phyloP scores from a whole-genome alignment of 2,797 vertebrate species.

The Rhynchonycteris naso region DNA sequence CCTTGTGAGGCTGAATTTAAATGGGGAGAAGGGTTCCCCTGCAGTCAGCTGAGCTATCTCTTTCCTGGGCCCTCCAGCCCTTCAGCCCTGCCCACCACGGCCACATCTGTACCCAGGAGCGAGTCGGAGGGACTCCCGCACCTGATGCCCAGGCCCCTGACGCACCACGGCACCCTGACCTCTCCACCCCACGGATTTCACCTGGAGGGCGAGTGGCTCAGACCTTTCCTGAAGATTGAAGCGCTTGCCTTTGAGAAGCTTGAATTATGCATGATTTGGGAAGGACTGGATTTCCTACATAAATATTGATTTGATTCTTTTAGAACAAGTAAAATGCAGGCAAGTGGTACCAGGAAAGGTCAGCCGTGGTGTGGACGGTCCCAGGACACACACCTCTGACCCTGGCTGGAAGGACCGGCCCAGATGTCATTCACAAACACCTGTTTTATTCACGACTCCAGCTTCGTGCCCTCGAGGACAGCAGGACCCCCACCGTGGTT shows the following conservation, averaged over 20 bases:
- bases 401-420: accelerated
- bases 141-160: no score
- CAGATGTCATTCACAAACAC: not conserved
- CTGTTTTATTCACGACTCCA: not conserved
- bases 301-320: slow-evolving; percentile 61
- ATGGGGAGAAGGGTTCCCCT: no score
- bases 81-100: accelerated
- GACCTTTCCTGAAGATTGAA: not conserved
- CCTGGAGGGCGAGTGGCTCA: accelerated
- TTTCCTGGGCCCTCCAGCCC: not conserved
- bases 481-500: not conserved
- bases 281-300: slow-evolving; percentile 7
- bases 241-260: not conserved
- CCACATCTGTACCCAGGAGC: not conserved
- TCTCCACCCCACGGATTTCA: not conserved
- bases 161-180: not conserved
- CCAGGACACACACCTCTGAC: not conserved
- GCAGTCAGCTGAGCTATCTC: no score
- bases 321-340: slow-evolving; percentile 56
- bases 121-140: no score
- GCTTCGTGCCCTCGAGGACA: accelerated
- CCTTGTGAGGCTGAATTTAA: no score
- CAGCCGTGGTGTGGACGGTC: not conserved
- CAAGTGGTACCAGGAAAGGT: not conserved
- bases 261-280: slow-evolving; percentile 47